Conservation (phyloP, 2,113 vertebrate species). For the Catharus fuscescens region DNA sequence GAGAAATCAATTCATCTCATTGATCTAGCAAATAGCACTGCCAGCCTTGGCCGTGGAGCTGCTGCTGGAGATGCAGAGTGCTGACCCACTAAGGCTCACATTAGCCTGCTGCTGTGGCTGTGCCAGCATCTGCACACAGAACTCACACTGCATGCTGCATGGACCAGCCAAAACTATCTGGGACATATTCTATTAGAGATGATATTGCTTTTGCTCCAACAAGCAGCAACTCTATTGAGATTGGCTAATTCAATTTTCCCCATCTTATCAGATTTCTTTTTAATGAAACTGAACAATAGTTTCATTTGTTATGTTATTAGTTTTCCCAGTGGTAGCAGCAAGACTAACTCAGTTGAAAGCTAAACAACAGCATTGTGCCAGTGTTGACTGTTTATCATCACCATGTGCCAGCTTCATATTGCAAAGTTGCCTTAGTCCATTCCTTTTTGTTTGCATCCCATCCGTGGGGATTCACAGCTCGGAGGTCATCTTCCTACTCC, state of each 20-base stretch:
- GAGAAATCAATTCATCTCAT: slow-evolving; percentile 51
- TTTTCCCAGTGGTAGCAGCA: slow-evolving; percentile 71
- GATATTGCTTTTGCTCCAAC: slow-evolving; percentile 71
- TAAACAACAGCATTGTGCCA: slow-evolving; percentile 48
- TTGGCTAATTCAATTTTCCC: slow-evolving; percentile 77
- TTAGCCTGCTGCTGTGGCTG: background rate
- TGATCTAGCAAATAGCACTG: slow-evolving; percentile 22
- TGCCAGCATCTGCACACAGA: slow-evolving; percentile 60
- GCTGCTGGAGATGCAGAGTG: background rate
- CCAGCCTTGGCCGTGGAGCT: slow-evolving; percentile 36
- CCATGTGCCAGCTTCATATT: slow-evolving; percentile 55
- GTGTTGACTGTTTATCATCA: slow-evolving; percentile 64
- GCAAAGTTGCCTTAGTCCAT: slow-evolving; percentile 16
- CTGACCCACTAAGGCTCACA: slow-evolving; percentile 67
- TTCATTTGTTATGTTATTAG: slow-evolving; percentile 79
- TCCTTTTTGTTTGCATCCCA: background rate
- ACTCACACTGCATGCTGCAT: background rate
- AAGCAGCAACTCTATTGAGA: slow-evolving; percentile 73
- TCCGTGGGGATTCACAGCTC: background rate
- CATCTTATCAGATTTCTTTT: slow-evolving; percentile 81
- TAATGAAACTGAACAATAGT: slow-evolving; percentile 83
- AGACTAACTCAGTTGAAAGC: slow-evolving; percentile 54
- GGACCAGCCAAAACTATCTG: slow-evolving; percentile 65
- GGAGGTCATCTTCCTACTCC: slow-evolving; percentile 8
- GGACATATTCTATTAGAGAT: slow-evolving; percentile 74